Percentiles rank a stretch among this genome's conserved stretches.
Conservation (phyloP, 2,113 vertebrate genomes). For the Entomyzon cyanotis region DNA sequence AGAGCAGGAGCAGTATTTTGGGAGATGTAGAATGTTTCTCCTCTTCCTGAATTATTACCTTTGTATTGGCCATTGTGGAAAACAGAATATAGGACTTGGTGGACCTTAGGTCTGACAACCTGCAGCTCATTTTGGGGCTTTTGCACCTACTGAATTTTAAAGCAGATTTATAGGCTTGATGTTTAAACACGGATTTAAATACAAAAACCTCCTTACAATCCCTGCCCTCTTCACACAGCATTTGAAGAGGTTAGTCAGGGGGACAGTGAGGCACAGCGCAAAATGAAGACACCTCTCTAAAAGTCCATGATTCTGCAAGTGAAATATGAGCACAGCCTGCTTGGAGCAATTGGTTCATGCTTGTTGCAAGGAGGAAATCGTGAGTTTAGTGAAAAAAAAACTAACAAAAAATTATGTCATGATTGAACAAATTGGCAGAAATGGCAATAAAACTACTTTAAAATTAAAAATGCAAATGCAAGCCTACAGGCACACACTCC, state of each 20-base stretch:
- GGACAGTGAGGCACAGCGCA: background rate
- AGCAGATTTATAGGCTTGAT: background rate
- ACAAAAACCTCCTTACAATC: background rate
- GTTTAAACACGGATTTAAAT: background rate
- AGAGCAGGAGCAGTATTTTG: background rate
- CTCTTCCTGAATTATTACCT: background rate
- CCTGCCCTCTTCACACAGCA: background rate
- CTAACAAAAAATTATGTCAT: background rate
- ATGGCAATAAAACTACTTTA: background rate
- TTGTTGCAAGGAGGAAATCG: background rate
- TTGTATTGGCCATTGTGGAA: background rate
- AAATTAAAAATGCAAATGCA: slow-evolving; percentile 10
- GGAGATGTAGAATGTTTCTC: background rate
- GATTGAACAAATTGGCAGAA: background rate
- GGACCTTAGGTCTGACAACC: background rate
- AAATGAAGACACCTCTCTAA: fast-evolving
- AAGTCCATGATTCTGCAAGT: background rate
- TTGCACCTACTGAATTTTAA: background rate
- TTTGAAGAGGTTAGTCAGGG: background rate
- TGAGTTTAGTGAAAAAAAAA: background rate
- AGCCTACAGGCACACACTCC: background rate
- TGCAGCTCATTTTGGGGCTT: background rate
- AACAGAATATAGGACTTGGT: background rate
- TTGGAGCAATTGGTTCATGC: background rate
- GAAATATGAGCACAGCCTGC: background rate